Evolutionary conservation across 1,140 invertebrate species (phyloP).

Genomic region (Zaprionus inermis): DNA sequence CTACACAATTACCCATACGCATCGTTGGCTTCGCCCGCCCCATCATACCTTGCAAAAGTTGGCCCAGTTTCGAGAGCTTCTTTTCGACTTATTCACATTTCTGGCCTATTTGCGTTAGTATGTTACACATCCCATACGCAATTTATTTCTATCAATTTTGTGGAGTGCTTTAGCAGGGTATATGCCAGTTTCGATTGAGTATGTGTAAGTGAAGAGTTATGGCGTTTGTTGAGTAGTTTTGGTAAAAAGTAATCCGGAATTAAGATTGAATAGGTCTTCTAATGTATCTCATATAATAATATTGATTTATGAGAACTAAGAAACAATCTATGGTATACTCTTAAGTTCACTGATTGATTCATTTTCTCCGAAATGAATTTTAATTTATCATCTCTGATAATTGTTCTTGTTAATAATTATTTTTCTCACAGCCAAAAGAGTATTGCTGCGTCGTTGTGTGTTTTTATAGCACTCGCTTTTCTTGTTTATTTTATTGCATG

Average conservation of each 20-base stretch:
- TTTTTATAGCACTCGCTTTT: neutral
- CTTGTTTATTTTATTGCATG: conserved; percentile 37
- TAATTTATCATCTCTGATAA: neutral
- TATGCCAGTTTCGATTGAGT: neutral
- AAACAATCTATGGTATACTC: no score
- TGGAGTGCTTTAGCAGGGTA: neutral
- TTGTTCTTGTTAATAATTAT: neutral
- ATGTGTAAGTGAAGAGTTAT: neutral
- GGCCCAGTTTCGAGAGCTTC: conserved; percentile 42
- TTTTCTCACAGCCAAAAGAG: neutral
- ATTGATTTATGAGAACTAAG: no score
- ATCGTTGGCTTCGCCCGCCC: conserved; percentile 14
- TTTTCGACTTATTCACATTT: conserved; percentile 36
- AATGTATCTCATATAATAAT: no score
- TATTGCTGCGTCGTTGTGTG: conserved; percentile 1
- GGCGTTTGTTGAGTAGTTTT: neutral
- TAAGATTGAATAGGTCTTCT: no score
- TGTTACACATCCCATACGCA: conserved; percentile 33
- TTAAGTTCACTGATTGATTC: no score
- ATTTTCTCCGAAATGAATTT: no score
- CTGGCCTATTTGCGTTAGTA: conserved; percentile 39
- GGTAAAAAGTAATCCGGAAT: no score
- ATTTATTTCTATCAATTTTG: conserved; percentile 31
- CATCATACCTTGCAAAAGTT: conserved; percentile 47
- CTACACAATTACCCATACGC: conserved; percentile 38